Evolutionary conservation across 1,140 invertebrate species (phyloP), one percentile per base, ranked within the genome.

Genomic region (Nasonia giraulti): DNA sequence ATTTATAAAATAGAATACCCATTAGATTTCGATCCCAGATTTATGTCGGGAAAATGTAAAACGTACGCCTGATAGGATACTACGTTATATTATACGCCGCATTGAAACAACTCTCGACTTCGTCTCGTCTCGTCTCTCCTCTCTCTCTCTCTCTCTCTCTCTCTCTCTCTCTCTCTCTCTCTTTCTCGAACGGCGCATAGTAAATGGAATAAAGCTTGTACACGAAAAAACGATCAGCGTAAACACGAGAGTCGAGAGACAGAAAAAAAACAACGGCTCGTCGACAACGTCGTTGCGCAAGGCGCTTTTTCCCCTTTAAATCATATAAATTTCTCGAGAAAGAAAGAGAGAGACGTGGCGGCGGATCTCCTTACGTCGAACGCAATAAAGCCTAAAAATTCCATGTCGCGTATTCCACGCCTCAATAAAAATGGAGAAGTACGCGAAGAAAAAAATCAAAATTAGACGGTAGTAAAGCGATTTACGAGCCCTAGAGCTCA

Each of bases 11-110:
- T 17, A n/a, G 55, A 76, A 78, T 66, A 78, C 69, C 66, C 78
- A 69, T 80, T 68, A 80, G n/a, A 69, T 69, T 69, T 68, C 78
- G 31, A 80, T 80, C 33, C 69, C 55, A 69, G 33, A 80, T 80
- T 80, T 80, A 80, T 69, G 78, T 17, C 23, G 2, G 78, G n/a
- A 80, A 80, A 80, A 80, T 80, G 66, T 44, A 44, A 80, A 80
- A 44, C 78, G 14, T 20, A 69, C 12, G 40, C 20, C 78, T 55
- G 40, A 79, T 66, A 66, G 50, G 50, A 79, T 66, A 79, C 68
- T 66, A 79, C 77, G 55, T n/a, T 33, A 20, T n/a, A 62, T n/a
- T 33, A 20, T 7, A 7, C 23, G 47, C n/a, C 40, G 12, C 27
- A 71, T 71, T 31, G 27, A 31, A 31, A 33, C 2, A 71, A 71